These are phyloP conservation scores for Cottus gobio DNA, from an alignment of 2,113 vertebrate species.

Conservation along the genomic window DNA sequence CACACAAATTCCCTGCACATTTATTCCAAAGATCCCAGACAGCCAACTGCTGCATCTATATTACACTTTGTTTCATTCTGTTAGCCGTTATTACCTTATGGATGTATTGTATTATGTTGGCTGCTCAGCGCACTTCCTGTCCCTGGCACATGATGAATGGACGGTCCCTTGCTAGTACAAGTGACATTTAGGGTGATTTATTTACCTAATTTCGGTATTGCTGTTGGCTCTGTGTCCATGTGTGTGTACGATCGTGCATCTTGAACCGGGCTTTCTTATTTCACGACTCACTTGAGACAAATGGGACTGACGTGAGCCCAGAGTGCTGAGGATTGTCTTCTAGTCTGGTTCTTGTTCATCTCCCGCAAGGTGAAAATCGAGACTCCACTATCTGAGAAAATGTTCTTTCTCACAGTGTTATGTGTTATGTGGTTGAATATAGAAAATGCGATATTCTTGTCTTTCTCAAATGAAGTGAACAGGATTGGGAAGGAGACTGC, in stretches of 20 bases:
- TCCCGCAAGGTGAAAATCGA: slow-evolving; percentile 36
- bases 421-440: neutral
- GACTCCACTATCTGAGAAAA: neutral
- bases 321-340: slow-evolving; percentile 12
- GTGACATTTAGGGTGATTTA: slow-evolving; percentile 57
- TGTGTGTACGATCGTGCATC: slow-evolving; percentile 11
- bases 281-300: slow-evolving; percentile 37
- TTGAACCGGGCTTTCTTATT: slow-evolving; percentile 1
- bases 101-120: slow-evolving; percentile 52
- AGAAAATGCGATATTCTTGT: neutral
- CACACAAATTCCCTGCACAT: slow-evolving; percentile 24
- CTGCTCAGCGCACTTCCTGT: slow-evolving; percentile 40
- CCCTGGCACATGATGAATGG: slow-evolving; percentile 47
- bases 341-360: slow-evolving; percentile 22
- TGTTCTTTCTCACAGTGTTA: neutral
- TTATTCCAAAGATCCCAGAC: slow-evolving; percentile 36
- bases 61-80: slow-evolving; percentile 41
- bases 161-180: slow-evolving; percentile 29
- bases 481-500: neutral
- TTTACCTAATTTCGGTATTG: slow-evolving; percentile 62
- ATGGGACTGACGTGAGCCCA: slow-evolving; percentile 38
- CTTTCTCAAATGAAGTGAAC: neutral
- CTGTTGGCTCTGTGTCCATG: slow-evolving; percentile 38
- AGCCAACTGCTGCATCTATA: slow-evolving; percentile 45
- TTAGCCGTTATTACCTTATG: slow-evolving; percentile 46